Base-by-base conservation (phyloP, 2,888 invertebrate genomes). In the Malthinus seriepunctatus region DNA sequence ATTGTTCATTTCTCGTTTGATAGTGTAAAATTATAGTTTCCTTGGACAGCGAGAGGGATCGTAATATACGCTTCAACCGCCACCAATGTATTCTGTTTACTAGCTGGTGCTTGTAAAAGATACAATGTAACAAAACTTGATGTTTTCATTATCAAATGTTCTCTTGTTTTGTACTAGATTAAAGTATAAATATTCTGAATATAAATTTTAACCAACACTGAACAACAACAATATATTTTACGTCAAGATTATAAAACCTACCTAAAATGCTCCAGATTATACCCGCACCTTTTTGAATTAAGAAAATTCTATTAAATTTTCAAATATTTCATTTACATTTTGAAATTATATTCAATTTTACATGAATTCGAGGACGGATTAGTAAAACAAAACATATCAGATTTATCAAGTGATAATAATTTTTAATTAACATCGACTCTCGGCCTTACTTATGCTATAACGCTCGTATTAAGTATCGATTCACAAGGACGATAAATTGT, bases 21-120 rank as follows among this genome's bases (percentile, higher is more conserved):
- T 69, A 68, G 65, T 23, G 23, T 66, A 66, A 62, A 67, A 65
- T 64, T 51, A 56, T 56, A 55, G 61, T 63, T 63, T 65, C 67
- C 61, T 61, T 53, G 63, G 55, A 62, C 59, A 63, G 60, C 23
- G 55, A 58, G 55, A 58, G 51, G 59, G 55, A 58, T 67, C 65
- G 63, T 69, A 67, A 68, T 62, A 55, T 56, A 54, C 66, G 62
- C 65, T 57, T 49, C 59, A 58, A 56, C 52, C 56, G 51, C 56
- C 53, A 48, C 31, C 62, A 59, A 59, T 52, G 62, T 62, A 62
- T 62, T 62, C 49, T 61, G 56, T 52, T 55, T 54, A 54, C 58
- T 46, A 42, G 57, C 58, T 45, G 15, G 47, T 23, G 56, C 57
- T 55, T 58, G 47, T 51, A 58, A 62, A 62, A 62, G 62, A 57